A percentile compares a stretch with the other conserved stretches of the same genome.
Conservation (phyloP, 2,888 invertebrate genomes). For the Leucophenga maculata region DNA sequence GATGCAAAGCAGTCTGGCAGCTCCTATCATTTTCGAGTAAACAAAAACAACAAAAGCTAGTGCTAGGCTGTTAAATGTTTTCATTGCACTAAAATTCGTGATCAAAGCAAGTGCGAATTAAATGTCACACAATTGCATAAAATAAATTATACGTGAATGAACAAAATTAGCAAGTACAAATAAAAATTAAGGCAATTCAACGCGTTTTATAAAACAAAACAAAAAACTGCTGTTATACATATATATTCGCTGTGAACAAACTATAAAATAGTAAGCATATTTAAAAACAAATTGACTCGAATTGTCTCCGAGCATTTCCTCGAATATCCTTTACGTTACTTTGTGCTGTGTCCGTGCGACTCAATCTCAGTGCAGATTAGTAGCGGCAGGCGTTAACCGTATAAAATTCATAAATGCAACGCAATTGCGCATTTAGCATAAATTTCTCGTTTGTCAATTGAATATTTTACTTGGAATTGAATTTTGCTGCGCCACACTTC, state of each 20-base stretch:
- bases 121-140: not conserved
- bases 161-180: not conserved
- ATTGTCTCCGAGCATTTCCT: no score
- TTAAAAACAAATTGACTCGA: not conserved
- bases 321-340: not conserved
- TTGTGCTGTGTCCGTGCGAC: conserved; percentile 39
- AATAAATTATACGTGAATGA: not conserved
- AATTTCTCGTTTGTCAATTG: not conserved
- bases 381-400: conserved; percentile 37
- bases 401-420: conserved; percentile 10
- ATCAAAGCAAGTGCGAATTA: conserved; percentile 6
- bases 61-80: not conserved
- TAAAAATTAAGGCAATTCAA: no score
- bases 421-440: conserved; percentile 20
- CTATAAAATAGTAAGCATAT: conserved; percentile 15
- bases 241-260: no score
- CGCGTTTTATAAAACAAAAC: no score
- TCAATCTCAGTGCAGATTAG: conserved; percentile 65
- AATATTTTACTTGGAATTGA: conserved; percentile 16
- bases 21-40: not conserved
- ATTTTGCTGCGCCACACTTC: not conserved
- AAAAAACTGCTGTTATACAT: no score
- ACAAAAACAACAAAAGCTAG: not conserved
- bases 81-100: conserved; percentile 11
- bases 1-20: not conserved